A percentile compares a stretch with the other conserved stretches of the same genome.
Evolutionary conservation across 2,888 invertebrate species (phyloP).

Genomic region (Nephrotoma flavescens): DNA sequence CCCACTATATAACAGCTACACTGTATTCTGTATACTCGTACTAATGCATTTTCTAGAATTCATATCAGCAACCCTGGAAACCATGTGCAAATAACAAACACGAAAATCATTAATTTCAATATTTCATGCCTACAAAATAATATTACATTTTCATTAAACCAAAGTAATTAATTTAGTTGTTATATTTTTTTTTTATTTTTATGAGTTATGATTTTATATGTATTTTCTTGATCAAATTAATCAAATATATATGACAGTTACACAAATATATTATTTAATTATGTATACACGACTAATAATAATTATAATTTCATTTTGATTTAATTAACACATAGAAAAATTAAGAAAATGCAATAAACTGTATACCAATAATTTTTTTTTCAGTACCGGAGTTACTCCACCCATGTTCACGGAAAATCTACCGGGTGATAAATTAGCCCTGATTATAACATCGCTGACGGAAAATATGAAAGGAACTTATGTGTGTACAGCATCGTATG

Average conservation of each 20-base stretch:
- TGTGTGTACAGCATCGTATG: conserved; percentile 69
- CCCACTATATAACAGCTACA: too few relatives aligned
- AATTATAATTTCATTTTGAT: neutral
- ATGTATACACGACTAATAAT: neutral
- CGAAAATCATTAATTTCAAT: neutral
- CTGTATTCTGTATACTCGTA: too few relatives aligned
- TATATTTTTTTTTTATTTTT: neutral
- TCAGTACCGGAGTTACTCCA: neutral
- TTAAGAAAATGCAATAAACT: neutral
- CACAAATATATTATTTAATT: neutral
- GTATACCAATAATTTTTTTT: neutral
- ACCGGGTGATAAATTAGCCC: conserved; percentile 46
- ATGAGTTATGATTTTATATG: neutral
- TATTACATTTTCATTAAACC: neutral
- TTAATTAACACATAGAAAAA: neutral
- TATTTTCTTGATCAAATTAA: neutral
- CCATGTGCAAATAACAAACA: neutral
- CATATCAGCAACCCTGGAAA: neutral
- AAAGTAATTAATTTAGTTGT: neutral
- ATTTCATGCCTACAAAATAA: neutral
- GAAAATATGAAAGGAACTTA: conserved; percentile 68
- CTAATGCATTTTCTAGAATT: too few relatives aligned
- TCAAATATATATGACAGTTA: neutral
- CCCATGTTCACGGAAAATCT: conserved; percentile 50
- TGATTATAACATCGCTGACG: conserved; percentile 59